A percentile compares a stretch with the other conserved stretches of the same genome.
These are phyloP conservation scores for Eptatretus atami DNA, from an alignment of 2,797 vertebrate species.

Conservation along the genomic window DNA sequence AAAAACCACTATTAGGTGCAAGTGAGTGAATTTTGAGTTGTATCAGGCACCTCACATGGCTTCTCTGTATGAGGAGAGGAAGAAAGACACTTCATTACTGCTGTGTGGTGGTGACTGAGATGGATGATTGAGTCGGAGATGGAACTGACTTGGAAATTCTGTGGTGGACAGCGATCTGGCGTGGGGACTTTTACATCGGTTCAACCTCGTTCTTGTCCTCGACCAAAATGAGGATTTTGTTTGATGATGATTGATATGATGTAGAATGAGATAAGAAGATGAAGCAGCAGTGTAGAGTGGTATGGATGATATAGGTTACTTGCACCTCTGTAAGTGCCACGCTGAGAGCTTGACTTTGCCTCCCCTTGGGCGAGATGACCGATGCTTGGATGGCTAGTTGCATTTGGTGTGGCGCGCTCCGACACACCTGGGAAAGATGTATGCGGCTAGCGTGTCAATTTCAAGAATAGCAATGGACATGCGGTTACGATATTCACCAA, in stretches of 20 bases:
- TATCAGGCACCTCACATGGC: conserved; percentile 98
- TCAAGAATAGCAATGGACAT: too few species aligned
- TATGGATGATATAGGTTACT: conserved; percentile 24
- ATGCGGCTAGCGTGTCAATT: too few species aligned
- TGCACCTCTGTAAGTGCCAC: conserved; percentile 72
- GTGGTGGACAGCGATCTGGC: neutral
- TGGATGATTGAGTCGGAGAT: conserved; percentile 8
- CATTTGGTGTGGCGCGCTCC: conserved; percentile 99
- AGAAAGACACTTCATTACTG: conserved; percentile 27
- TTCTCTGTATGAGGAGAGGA: conserved; percentile 45
- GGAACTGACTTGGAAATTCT: conserved; percentile 75
- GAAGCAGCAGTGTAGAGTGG: neutral
- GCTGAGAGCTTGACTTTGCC: conserved; percentile 32
- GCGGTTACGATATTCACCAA: too few species aligned
- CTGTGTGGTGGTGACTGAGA: conserved; percentile 19
- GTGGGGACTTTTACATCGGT: conserved; percentile 13
- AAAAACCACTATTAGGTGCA: conserved; percentile 93
- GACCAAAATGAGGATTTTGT: too few species aligned
- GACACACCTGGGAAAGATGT: conserved; percentile 36
- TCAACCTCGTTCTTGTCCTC: conserved; percentile 50
- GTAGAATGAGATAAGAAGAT: neutral
- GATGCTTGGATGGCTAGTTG: conserved; percentile 98
- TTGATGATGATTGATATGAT: too few species aligned
- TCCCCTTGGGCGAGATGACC: conserved; percentile 96
- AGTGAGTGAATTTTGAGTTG: conserved; percentile 93